Base-by-base conservation (phyloP, 2,797 vertebrate species). In the Pseudochromis fuscus region DNA sequence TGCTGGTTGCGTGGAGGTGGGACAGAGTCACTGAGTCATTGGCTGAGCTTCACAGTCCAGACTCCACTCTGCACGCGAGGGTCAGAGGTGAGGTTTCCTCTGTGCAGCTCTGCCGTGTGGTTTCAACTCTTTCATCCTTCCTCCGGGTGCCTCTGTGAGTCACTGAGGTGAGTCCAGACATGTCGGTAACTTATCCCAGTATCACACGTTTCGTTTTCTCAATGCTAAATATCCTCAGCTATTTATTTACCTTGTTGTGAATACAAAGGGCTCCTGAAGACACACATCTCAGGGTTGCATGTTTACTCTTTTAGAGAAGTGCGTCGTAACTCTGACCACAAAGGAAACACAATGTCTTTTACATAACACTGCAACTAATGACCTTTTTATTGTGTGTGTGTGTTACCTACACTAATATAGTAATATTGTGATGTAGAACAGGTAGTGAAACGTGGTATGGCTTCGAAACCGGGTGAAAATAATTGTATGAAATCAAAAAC, bases 71-170 rank as follows among this genome's bases (percentile, higher is more conserved):
- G 53, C 67, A 72, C n/a, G 13, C 18, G 0, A 23, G 30, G 76
- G 73, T 82, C 82, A 83, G 73, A 75, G 82, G 75, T 74, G 42
- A 72, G 21, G 37, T 56, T 86, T 83, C 77, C 82, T 85, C 69
- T 51, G 27, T 40, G 30, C n/a, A 5, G 61, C 35, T 71, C 31
- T 8, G 40, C 58, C 4, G n/a, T 37, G 37, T 23, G 0, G 18
- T n/a, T 19, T 33, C 27, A 31, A 78, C 72, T 40, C 25, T 50
- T 25, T 62, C 56, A 50, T 82, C 75, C 74, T 77, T 79, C 74
- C 77, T 74, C 23, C 0, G 5, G 4, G 12, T 44, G 57, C 64
- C 46, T 56, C 19, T 18, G 50, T 57, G n/a, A n/a, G n/a, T 67
- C 46, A 53, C 31, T 12, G 12, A 79, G 87, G 87, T 88, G 72